Conservation (phyloP, 1,140 invertebrate genomes). For the Drosophila hydei region DNA sequence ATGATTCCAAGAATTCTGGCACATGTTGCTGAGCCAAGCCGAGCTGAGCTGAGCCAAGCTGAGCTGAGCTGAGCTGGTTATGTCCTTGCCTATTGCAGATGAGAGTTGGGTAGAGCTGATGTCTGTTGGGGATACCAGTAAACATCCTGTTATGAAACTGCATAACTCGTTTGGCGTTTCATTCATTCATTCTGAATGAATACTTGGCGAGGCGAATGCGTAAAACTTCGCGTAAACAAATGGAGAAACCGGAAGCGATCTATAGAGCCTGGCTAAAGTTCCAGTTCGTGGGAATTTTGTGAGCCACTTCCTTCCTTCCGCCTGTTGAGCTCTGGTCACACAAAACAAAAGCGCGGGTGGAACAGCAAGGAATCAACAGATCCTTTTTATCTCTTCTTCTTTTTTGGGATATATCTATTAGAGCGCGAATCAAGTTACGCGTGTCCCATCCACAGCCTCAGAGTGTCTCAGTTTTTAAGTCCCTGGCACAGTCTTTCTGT, state of each 20-base stretch:
- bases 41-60: too few relatives aligned
- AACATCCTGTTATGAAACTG: slow-evolving; percentile 67
- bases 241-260: slow-evolving; percentile 54
- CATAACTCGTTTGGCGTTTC: slow-evolving; percentile 58
- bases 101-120: slow-evolving; percentile 26
- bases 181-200: slow-evolving; percentile 58
- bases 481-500: not conserved
- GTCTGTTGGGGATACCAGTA: slow-evolving; percentile 35
- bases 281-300: slow-evolving; percentile 73
- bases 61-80: not conserved
- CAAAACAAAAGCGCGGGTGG: slow-evolving; percentile 17
- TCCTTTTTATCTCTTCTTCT: too few relatives aligned
- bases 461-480: slow-evolving; percentile 5
- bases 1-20: slow-evolving; percentile 61
- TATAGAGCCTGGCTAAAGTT: slow-evolving; percentile 17
- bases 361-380: slow-evolving; percentile 4
- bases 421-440: slow-evolving; percentile 77
- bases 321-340: not conserved
- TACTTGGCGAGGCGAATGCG: slow-evolving; percentile 32
- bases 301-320: slow-evolving; percentile 65
- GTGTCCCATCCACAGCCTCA: slow-evolving; percentile 17
- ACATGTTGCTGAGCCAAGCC: slow-evolving; percentile 5
- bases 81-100: slow-evolving; percentile 51
- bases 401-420: slow-evolving; percentile 41
- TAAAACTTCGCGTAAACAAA: slow-evolving; percentile 72